Evolutionary conservation across 2,888 invertebrate genomes (phyloP), one percentile per base, ranked within the genome.

Genomic region (Schrankia costaestrigalis): DNA sequence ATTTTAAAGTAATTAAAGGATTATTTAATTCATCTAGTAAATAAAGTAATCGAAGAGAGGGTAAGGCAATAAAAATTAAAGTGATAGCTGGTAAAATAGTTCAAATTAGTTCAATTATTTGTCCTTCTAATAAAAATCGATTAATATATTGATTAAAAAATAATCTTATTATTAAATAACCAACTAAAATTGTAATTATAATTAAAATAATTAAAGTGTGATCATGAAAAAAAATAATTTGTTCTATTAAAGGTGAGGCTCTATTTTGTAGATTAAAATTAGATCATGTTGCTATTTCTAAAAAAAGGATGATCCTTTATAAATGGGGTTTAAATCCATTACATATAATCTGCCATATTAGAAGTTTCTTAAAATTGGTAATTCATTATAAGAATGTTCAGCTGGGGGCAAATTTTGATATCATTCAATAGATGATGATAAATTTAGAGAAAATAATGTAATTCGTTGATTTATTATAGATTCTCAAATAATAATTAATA

Each of bases 251-350:
- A 21, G 90, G 90, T 0, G 91, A 91, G 26, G 83, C 78, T 56
- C 90, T 76, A 80, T 92, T 90, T 90, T 91, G 91, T 44, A 91
- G 69, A 40, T 78, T 79, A 52, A 91, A 57, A 60, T 85, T 88
- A 49, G 89, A 84, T 89, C 90, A 90, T 56, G 89, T 90, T 78
- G 87, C 78, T 76, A 90, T 90, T 88, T 90, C 87, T 90, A 90
- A 90, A 86, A 89, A 90, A 90, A 89, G 84, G 78, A 76, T 64
- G 75, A 68, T 74, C 80, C 89, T 91, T 91, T 91, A 91, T 90
- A 78, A 83, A 89, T 90, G 90, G 79, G 89, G 86, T 88, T 91
- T 91, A 91, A 91, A 89, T 90, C 88, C 90, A 90, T 89, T 85
- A 78, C 78, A 81, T 80, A 70, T 77, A 72, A 42, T 80, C 79